phyloP scores from a whole-genome alignment of 2,113 vertebrate species.

The Rhadina sibilatrix region DNA sequence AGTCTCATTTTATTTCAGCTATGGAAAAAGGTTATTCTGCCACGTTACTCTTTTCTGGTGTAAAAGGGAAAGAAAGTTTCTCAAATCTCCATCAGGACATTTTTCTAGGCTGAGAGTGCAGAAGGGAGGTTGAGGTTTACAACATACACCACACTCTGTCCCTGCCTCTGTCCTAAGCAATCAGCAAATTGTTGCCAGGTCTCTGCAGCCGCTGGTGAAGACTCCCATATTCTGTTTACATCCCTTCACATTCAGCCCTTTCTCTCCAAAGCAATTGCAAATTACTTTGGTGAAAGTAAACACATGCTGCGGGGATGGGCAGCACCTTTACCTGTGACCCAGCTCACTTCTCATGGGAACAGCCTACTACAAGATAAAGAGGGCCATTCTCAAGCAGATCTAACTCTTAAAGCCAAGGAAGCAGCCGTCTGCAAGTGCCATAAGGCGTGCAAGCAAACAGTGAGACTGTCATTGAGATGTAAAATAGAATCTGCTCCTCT shows the following conservation, averaged over 20 bases:
- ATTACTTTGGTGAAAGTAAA: not conserved
- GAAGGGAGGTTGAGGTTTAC: not conserved
- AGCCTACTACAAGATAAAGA: not conserved
- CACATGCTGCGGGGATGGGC: not conserved
- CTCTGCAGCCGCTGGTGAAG: not conserved
- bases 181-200: not conserved
- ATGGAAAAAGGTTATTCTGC: not conserved
- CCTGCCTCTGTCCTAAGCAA: not conserved
- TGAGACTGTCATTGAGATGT: rapidly evolving
- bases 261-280: not conserved
- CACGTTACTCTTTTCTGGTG: not conserved
- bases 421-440: not conserved
- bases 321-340: not conserved
- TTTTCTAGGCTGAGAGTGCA: not conserved
- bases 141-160: not conserved
- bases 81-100: not conserved
- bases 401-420: not conserved
- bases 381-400: not conserved
- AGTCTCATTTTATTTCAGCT: not conserved
- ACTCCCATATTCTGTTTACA: not conserved
- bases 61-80: not conserved
- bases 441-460: not conserved
- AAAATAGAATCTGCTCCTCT: not conserved
- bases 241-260: not conserved
- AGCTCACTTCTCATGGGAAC: not conserved